phyloP scores from a whole-genome alignment of 2,113 vertebrate genomes.

The Centrocercus urophasianus region DNA sequence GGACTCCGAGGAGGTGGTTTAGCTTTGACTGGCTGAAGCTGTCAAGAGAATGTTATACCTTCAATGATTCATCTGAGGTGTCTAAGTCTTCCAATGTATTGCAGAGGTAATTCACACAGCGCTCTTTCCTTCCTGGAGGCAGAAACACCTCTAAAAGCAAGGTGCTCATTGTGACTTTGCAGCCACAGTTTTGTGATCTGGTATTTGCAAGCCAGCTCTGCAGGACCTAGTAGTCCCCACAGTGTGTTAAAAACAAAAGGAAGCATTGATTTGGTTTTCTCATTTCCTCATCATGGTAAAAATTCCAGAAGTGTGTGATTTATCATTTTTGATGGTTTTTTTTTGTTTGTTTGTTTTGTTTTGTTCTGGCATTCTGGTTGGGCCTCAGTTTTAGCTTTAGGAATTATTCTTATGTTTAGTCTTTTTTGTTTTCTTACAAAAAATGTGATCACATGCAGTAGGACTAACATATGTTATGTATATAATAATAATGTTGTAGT shows the following conservation, averaged over 20 bases:
- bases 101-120: neutral
- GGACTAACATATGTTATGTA: neutral
- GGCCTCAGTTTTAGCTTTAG: neutral
- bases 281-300: neutral
- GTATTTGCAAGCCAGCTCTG: neutral
- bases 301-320: accelerated
- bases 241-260: neutral
- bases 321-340: neutral
- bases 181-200: neutral
- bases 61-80: neutral
- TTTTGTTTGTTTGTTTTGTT: neutral
- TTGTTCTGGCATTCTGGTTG: neutral
- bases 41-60: neutral
- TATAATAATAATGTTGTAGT: too few species aligned
- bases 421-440: neutral
- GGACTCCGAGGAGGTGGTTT: neutral
- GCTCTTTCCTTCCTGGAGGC: neutral
- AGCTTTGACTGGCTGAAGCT: neutral
- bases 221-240: neutral
- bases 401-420: neutral
- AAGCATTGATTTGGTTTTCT: neutral
- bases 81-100: neutral
- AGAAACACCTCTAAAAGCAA: neutral
- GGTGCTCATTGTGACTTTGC: neutral
- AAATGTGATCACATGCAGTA: neutral